Evolutionary conservation across 1,140 invertebrate genomes (phyloP).

Genomic region (Zaprionus ornatus): DNA sequence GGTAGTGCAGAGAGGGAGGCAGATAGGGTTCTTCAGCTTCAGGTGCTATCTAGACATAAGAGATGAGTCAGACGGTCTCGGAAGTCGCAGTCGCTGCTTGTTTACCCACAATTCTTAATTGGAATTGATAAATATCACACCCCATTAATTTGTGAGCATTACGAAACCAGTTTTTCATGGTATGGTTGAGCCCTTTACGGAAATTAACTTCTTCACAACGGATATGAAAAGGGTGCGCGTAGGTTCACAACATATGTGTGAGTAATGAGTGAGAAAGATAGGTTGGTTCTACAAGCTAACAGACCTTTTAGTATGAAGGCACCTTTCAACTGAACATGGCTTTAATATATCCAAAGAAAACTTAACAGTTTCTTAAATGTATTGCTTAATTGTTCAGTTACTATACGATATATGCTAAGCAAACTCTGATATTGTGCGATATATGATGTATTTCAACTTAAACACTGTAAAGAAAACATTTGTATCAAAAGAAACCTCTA

Average conservation of each 20-base stretch:
- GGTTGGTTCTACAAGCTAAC: not conserved
- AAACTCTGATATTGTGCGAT: not conserved
- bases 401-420: not conserved
- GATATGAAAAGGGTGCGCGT: constrained; percentile 11
- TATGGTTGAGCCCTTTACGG: not conserved
- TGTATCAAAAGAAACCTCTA: not conserved
- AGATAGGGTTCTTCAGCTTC: not conserved
- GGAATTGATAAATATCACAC: constrained; percentile 68
- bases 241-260: constrained; percentile 1
- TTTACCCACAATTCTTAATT: constrained; percentile 48
- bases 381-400: not conserved
- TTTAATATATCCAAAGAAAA: not conserved
- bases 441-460: too few relatives aligned
- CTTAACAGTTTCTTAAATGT: not conserved
- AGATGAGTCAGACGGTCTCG: not conserved
- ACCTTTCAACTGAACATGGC: not conserved
- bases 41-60: not conserved
- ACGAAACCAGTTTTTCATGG: constrained; percentile 22
- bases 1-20: not conserved
- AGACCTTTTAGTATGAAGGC: not conserved
- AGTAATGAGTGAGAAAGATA: not conserved
- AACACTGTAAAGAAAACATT: too few relatives aligned
- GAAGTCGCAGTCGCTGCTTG: constrained; percentile 12
- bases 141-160: constrained; percentile 25
- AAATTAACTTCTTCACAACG: constrained; percentile 19